Evolutionary conservation across 2,888 invertebrate genomes (phyloP), one percentile per base, ranked within the genome.

Genomic region (Drosophila infuscata): DNA sequence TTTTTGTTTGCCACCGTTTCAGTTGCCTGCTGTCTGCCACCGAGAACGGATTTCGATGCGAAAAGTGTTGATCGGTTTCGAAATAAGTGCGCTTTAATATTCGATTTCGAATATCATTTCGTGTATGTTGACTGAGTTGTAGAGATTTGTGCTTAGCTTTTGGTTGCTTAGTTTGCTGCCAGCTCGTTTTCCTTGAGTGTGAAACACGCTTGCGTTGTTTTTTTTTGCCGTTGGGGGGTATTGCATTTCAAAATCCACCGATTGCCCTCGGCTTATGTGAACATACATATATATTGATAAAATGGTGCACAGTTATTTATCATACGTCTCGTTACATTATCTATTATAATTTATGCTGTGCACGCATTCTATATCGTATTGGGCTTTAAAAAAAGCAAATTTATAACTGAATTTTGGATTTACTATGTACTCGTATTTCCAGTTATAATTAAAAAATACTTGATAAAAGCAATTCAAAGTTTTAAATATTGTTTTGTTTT

Each of bases 21-120:
- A 85, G 85, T 85, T 69, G 67, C 60, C 74, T 60, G 66, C 56
- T 70, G 87, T n/a, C 49, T 70, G 76, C 46, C 80, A 67, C 59
- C 63, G 69, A 62, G 65, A 69, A 51, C 78, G 80, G 70, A 83
- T 83, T 76, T 68, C 52, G n/a, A 15, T 56, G 46, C 48, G 41
- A 17, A 51, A 17, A 51, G 46, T 51, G 56, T 60, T 65, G 33
- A 52, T 29, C 35, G 49, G 41, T 20, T 43, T 5, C 9, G 29
- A 70, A 46, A 46, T 20, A 71, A 52, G 66, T 65, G 36, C 33
- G 70, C 25, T 20, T 8, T 41, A 12, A 56, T 35, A 12, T 33
- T 73, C 54, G 12, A 46, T 7, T 46, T 46, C 12, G 29, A 53
- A 30, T 30, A 33, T 36, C 11, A 51, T 36, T 35, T 41, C 52